phyloP scores from a whole-genome alignment of 2,797 vertebrate genomes.

The Serranus cabrilla region DNA sequence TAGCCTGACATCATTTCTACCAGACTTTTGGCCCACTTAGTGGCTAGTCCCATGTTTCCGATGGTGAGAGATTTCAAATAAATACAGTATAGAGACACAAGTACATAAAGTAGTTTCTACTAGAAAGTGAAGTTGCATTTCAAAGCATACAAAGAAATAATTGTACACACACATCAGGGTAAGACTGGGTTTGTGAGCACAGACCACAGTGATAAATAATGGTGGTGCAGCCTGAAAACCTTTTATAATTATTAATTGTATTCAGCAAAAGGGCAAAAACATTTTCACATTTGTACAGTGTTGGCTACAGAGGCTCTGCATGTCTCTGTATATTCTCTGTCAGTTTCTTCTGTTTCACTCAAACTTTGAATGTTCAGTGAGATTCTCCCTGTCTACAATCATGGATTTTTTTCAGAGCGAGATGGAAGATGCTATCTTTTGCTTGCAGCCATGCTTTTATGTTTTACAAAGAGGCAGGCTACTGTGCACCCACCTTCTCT shows the following conservation, averaged over 20 bases:
- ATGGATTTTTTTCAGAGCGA: conserved; percentile 43
- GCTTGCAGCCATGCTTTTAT: conserved; percentile 70
- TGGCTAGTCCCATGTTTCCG: background rate
- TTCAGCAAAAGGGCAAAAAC: background rate
- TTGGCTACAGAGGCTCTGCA: background rate
- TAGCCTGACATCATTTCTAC: conserved; percentile 66
- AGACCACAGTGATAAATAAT: background rate
- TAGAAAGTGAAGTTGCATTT: conserved; percentile 10
- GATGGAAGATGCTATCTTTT: conserved; percentile 65
- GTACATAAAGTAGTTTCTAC: background rate
- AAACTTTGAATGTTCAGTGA: conserved; percentile 23
- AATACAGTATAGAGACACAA: background rate
- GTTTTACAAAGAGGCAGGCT: conserved; percentile 65
- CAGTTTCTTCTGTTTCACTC: conserved; percentile 9
- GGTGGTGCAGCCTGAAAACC: background rate
- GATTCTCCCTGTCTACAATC: conserved; percentile 33
- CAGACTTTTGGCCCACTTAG: conserved; percentile 52
- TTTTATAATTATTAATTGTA: conserved; percentile 4
- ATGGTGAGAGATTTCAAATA: conserved; percentile 24
- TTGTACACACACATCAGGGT: background rate
- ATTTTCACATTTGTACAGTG: background rate
- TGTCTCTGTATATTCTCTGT: background rate
- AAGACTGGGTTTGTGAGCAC: background rate
- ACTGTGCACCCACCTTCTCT: conserved; percentile 69
- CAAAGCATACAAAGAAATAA: background rate